Conservation (phyloP, 2,113 vertebrate genomes). For the Podarcis raffonei region DNA sequence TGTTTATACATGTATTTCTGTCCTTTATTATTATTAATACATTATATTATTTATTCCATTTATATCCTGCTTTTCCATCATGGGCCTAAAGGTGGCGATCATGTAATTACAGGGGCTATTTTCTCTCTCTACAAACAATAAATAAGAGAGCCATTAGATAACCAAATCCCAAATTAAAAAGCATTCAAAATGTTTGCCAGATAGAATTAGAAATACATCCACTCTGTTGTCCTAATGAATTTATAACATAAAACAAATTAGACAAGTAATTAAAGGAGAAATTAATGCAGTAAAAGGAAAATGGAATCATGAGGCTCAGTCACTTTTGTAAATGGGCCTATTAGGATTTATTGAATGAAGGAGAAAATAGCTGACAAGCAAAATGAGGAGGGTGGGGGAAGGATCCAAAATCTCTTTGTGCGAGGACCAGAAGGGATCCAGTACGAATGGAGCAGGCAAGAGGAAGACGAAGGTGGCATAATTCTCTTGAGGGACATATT, state of each 20-base stretch:
- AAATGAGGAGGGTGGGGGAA: not conserved
- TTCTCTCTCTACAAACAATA: not conserved
- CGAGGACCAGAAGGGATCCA: not conserved
- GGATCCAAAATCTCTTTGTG: conserved; percentile 43
- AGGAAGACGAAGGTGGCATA: not conserved
- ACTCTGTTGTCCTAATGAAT: conserved; percentile 15
- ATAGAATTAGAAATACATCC: conserved; percentile 30
- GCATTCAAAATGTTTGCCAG: not conserved
- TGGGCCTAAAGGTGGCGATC: not conserved
- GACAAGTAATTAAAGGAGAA: conserved; percentile 22
- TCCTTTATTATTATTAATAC: no score
- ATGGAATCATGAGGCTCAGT: not conserved
- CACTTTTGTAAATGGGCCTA: conserved; percentile 49
- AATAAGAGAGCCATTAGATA: not conserved
- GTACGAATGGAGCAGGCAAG: not conserved
- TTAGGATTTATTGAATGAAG: conserved; percentile 26
- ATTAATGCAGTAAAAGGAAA: not conserved
- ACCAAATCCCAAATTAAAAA: conserved; percentile 10
- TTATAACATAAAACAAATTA: conserved; percentile 40
- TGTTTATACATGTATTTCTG: no score
- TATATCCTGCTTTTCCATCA: not conserved
- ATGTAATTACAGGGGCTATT: not conserved
- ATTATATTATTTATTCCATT: no score
- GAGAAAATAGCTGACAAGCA: conserved; percentile 41
- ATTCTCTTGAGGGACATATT: not conserved